Percentiles rank a stretch among this genome's conserved stretches.
Evolutionary conservation across 2,797 vertebrate species (phyloP).

Genomic region (Sebastes trivittatus): DNA sequence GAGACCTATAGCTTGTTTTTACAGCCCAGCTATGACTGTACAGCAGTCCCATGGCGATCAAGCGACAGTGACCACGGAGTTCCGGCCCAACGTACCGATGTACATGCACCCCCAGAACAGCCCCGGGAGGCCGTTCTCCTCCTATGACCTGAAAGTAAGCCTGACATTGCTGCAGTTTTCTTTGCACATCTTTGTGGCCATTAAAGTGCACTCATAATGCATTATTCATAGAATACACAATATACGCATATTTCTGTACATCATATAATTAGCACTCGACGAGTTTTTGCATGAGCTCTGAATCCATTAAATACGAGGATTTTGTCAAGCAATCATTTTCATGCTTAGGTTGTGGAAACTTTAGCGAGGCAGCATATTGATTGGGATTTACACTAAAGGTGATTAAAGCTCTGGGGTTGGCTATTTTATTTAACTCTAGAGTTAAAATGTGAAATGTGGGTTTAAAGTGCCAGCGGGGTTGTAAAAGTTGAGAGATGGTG

Average conservation of each 20-base stretch:
- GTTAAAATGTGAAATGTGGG: constrained; percentile 62
- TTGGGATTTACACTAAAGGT: constrained; percentile 34
- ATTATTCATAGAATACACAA: constrained; percentile 45
- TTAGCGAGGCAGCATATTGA: constrained; percentile 12
- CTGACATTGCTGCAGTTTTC: background rate
- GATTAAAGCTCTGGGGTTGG: constrained; percentile 52
- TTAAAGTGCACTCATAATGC: constrained; percentile 18
- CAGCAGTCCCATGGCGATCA: constrained; percentile 75
- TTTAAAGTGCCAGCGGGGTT: constrained; percentile 51
- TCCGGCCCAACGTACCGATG: constrained; percentile 83
- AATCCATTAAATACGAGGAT: constrained; percentile 34
- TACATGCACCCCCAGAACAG: constrained; percentile 87
- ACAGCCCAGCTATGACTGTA: constrained; percentile 78
- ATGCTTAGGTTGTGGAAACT: constrained; percentile 24
- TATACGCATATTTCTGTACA: constrained; percentile 37
- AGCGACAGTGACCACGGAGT: constrained; percentile 61
- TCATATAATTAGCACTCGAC: constrained; percentile 17
- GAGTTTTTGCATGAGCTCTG: constrained; percentile 33
- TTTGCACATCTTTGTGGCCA: constrained; percentile 12
- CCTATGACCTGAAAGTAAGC: constrained; percentile 90
- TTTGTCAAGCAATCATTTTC: constrained; percentile 24
- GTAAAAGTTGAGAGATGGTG: constrained; percentile 61
- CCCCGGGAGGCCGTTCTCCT: constrained; percentile 85
- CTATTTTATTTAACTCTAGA: constrained; percentile 45
- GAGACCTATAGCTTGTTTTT: constrained; percentile 89